A percentile compares a stretch with the other conserved stretches of the same genome.
Conservation (phyloP, 2,888 invertebrate genomes). For the Cepaea hortensis region DNA sequence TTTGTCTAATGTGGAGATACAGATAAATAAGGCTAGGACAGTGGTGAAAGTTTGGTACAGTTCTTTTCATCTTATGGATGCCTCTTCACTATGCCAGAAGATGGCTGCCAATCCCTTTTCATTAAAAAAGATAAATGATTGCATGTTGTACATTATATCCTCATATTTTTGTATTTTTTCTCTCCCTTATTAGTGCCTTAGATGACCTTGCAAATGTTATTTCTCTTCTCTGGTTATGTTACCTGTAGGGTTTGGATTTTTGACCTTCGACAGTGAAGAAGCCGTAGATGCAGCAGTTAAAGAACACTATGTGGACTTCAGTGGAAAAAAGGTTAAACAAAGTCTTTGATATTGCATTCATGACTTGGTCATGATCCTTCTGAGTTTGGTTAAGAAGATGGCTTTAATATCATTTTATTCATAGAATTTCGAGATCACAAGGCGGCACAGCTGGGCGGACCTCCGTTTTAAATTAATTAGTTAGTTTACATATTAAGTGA, state of each 20-base stretch:
- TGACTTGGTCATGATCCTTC: slow-evolving; percentile 44
- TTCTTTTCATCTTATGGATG: no score
- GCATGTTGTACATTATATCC: no score
- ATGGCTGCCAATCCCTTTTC: no score
- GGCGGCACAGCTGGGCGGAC: slow-evolving; percentile 31
- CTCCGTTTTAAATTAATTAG: slow-evolving; percentile 37
- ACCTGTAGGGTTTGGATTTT: slow-evolving; percentile 94
- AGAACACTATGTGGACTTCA: slow-evolving; percentile 99
- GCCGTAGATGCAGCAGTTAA: slow-evolving; percentile 99
- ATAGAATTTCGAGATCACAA: slow-evolving; percentile 27
- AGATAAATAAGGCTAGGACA: no score
- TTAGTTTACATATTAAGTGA: no score
- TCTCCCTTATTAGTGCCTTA: slow-evolving; percentile 1
- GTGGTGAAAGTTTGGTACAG: no score
- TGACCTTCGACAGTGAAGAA: slow-evolving; percentile 99
- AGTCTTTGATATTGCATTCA: slow-evolving; percentile 46
- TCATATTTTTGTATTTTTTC: no score
- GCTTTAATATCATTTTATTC: slow-evolving; percentile 31
- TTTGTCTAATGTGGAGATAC: no score
- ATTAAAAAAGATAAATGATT: no score
- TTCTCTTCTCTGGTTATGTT: slow-evolving; percentile 48
- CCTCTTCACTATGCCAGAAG: no score
- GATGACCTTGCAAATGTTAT: slow-evolving; percentile 50
- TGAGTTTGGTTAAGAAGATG: slow-evolving; percentile 52
- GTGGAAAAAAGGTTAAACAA: slow-evolving; percentile 88